Conservation (phyloP, 2,797 vertebrate genomes). For the Ciconia nigra region DNA sequence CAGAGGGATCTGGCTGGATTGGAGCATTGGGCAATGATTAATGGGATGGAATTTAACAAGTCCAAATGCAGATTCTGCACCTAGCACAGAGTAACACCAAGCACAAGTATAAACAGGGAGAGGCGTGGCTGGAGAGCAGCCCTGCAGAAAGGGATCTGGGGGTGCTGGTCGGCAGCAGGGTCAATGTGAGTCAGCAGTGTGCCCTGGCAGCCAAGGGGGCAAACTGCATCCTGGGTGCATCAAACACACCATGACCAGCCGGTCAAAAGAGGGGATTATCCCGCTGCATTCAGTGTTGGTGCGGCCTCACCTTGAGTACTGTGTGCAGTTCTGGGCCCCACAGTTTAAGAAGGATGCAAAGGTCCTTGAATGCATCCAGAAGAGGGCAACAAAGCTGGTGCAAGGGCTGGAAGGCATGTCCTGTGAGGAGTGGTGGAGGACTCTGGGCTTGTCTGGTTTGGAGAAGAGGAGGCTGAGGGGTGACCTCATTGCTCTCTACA, state of each 20-base stretch:
- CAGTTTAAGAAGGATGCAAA: not conserved
- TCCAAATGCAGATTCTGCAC: accelerated
- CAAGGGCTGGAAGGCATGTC: not conserved
- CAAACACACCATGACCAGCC: not conserved
- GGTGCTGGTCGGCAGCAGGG: not conserved
- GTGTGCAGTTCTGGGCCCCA: not conserved
- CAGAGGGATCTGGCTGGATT: not conserved
- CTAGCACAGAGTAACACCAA: accelerated
- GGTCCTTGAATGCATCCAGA: not conserved
- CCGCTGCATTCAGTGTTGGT: accelerated
- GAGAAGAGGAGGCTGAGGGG: not conserved
- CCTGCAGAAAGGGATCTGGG: not conserved
- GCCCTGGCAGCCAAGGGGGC: not conserved
- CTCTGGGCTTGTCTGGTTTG: not conserved
- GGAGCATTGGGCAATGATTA: not conserved
- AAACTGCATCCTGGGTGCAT: not conserved
- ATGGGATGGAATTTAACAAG: too few relatives aligned
- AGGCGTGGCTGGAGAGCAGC: not conserved
- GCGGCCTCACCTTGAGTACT: accelerated
- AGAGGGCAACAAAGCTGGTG: not conserved
- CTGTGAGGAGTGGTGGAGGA: not conserved
- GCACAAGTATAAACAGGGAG: accelerated
- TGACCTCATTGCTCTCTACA: not conserved
- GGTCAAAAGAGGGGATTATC: too few relatives aligned
- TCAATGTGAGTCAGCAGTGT: accelerated